Evolutionary conservation across 2,888 invertebrate species (phyloP).

Genomic region (Lasioglossum pauxillum): DNA sequence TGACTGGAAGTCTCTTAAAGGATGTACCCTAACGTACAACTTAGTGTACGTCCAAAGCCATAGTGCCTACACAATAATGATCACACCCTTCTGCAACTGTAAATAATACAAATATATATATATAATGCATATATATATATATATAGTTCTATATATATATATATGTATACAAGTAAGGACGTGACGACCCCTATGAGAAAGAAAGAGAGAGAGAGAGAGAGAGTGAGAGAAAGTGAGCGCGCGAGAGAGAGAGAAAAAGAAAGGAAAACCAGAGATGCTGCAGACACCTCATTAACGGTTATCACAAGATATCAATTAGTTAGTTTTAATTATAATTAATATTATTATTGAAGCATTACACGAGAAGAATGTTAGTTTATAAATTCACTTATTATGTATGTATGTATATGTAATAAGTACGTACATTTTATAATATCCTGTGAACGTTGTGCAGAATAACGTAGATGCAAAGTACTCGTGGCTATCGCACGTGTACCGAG

Average conservation of each 20-base stretch:
- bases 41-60: conserved; percentile 84
- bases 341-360: conserved; percentile 74
- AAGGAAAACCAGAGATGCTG: conserved; percentile 68
- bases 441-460: conserved; percentile 72
- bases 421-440: conserved; percentile 65
- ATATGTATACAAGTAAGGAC: conserved; percentile 70
- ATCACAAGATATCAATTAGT: conserved; percentile 79
- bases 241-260: conserved; percentile 23
- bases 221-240: conserved; percentile 13
- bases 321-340: conserved; percentile 81
- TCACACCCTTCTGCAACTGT: conserved; percentile 83
- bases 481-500: neutral
- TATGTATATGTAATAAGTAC: conserved; percentile 65
- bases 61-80: conserved; percentile 84
- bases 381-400: conserved; percentile 75
- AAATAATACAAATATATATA: conserved; percentile 76
- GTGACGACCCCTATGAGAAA: conserved; percentile 74
- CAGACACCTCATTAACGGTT: conserved; percentile 76
- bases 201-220: conserved; percentile 19
- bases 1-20: conserved; percentile 79
- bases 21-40: conserved; percentile 83
- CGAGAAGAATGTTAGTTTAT: conserved; percentile 80
- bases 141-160: conserved; percentile 48
- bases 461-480: conserved; percentile 13
- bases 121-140: conserved; percentile 62